Evolutionary conservation across 2,113 vertebrate genomes (phyloP), one percentile per base, ranked within the genome.

Genomic region (Ciconia boyciana): DNA sequence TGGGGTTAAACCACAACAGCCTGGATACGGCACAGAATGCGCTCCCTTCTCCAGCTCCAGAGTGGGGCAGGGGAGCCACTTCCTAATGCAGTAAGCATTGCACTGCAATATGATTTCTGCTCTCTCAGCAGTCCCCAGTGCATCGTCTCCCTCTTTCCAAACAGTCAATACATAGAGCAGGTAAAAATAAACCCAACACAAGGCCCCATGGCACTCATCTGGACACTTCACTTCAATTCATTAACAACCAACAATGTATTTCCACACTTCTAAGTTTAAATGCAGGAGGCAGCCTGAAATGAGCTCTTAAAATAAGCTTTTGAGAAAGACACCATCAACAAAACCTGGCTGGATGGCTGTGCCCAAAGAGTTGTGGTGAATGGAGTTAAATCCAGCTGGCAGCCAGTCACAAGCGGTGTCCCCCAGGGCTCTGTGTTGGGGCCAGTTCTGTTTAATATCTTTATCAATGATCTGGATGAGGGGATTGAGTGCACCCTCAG

Each of bases 11-110:
- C 36, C 36, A 36, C 36, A 36, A 36, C 36, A 36, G 36, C 36
- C 34, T 34, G 31, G 26, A 39, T 28, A 31, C 1, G 2, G 32
- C 43, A 75, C 26, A n/a, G 22, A 43, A 39, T 0, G 22, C 0
- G 1, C 18, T 86, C 61, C 24, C 17, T 60, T 39, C 48, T 25
- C 43, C 2, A 0, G 28, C 17, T 89, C 19, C 6, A 15, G 31
- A 44, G 16, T 0, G 0, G 20, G 16, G 18, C 41, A 62, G 21
- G 22, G 36, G 11, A 77, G 10, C 11, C 5, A 2, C 26, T 12
- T 34, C 16, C 31, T 39, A 26, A 69, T 3, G 1, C 32, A 16
- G 7, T 8, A 52, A 64, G n/a, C 8, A 2, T 19, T 46, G 46
- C 18, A 11, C 31, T 15, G 7, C 41, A 44, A 6, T 29, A 51